Percentiles rank a stretch among this genome's conserved stretches.
phyloP scores from a whole-genome alignment of 1,140 invertebrate species.

The Calephelis nemesis region DNA sequence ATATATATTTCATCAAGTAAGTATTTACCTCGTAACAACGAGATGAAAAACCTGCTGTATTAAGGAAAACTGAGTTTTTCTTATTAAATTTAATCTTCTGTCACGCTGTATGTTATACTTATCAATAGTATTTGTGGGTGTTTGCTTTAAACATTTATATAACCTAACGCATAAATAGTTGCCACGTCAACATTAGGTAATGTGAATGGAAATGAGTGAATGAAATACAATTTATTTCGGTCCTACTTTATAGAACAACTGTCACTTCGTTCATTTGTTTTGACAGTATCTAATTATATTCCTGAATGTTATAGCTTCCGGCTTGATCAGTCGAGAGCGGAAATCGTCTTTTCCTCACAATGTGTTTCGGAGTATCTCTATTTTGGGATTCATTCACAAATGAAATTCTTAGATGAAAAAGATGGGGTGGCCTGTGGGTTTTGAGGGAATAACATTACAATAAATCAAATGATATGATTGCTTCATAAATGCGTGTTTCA shows the following conservation, averaged over 20 bases:
- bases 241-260: slow-evolving; percentile 3
- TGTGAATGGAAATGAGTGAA: neutral
- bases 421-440: neutral
- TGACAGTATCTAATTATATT: slow-evolving; percentile 25
- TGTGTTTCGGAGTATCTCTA: slow-evolving; percentile 19
- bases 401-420: neutral
- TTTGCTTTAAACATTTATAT: neutral
- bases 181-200: neutral
- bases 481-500: no score
- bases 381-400: slow-evolving; percentile 19
- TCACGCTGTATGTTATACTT: neutral
- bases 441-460: no score
- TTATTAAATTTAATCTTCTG: neutral
- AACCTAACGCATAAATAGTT: neutral
- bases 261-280: slow-evolving; percentile 19
- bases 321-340: slow-evolving; percentile 25
- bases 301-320: slow-evolving; percentile 30
- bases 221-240: slow-evolving; percentile 4
- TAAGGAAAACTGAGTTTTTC: no score
- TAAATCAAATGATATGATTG: no score
- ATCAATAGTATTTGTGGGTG: neutral
- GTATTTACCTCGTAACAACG: no score
- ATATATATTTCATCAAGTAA: no score
- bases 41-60: no score
- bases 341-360: slow-evolving; percentile 29